Conservation (phyloP, 2,888 invertebrate genomes). For the Rhagophthalmus giganteus region DNA sequence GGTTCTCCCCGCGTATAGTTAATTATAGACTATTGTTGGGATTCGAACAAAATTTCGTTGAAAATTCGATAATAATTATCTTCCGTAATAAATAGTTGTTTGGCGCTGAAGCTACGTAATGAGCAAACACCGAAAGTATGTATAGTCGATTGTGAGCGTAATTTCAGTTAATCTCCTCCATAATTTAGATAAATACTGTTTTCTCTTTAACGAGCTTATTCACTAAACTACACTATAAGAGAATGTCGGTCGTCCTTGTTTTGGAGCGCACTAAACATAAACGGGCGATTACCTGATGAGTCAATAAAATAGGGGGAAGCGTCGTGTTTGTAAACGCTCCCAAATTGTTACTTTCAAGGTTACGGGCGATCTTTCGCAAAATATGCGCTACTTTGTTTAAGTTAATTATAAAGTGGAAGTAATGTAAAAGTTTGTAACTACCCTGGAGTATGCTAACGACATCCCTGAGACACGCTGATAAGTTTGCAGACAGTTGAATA, state of each 20-base stretch:
- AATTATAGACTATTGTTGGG: no score
- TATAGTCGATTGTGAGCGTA: not conserved
- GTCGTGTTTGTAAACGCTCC: not conserved
- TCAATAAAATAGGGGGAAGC: not conserved
- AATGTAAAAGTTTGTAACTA: constrained; percentile 26
- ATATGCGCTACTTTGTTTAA: constrained; percentile 17
- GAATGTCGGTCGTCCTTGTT: not conserved
- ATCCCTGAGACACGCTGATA: constrained; percentile 31
- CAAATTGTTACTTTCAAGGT: not conserved
- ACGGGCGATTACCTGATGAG: not conserved
- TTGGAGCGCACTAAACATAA: not conserved
- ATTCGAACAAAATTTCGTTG: no score
- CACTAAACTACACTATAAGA: not conserved
- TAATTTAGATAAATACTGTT: constrained; percentile 1
- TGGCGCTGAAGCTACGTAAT: no score
- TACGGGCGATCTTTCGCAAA: constrained; percentile 1
- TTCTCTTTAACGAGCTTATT: not conserved
- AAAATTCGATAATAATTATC: no score
- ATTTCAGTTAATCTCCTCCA: not conserved
- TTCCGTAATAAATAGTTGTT: no score
- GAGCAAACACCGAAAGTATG: constrained; percentile 1
- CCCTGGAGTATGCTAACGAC: constrained; percentile 27
- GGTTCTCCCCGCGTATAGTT: no score
- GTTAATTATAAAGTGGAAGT: constrained; percentile 26
- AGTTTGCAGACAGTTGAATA: constrained; percentile 31